Percentiles rank a stretch among this genome's conserved stretches.
phyloP scores from a whole-genome alignment of 1,140 invertebrate genomes.

The Aphaenogaster floridana region DNA sequence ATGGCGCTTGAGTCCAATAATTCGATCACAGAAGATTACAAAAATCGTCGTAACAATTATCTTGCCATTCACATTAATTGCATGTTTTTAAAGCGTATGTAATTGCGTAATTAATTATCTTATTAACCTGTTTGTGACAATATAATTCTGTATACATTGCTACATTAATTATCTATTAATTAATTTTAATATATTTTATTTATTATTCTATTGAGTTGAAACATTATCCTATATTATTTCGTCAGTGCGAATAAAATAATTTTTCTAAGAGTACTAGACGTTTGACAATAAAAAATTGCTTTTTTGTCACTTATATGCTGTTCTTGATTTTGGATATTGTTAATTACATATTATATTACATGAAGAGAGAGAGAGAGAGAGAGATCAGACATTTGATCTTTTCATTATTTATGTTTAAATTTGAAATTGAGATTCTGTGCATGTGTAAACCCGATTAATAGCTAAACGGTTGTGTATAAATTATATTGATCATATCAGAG shows the following conservation, averaged over 20 bases:
- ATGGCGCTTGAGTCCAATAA: conserved; percentile 9
- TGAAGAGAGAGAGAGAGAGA: background rate
- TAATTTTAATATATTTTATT: conserved; percentile 25
- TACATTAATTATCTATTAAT: conserved; percentile 34
- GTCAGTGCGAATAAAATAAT: background rate
- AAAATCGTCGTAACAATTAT: conserved; percentile 35
- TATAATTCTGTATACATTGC: conserved; percentile 7
- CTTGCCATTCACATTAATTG: conserved; percentile 42
- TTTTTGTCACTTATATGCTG: background rate
- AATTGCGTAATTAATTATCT: conserved; percentile 45
- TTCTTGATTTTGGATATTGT: background rate
- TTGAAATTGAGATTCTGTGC: background rate
- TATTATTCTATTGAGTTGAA: background rate
- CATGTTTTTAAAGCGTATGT: background rate
- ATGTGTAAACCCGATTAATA: conserved; percentile 3
- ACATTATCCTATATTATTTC: background rate
- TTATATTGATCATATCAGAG: conserved; percentile 15
- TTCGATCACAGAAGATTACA: conserved; percentile 41
- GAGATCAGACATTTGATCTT: background rate
- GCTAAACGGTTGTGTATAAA: conserved; percentile 5
- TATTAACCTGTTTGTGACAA: conserved; percentile 22
- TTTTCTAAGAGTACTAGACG: background rate
- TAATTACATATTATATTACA: conserved; percentile 1
- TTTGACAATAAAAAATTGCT: background rate
- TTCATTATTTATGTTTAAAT: conserved; percentile 13